Evolutionary conservation across 2,113 vertebrate species (phyloP).

Genomic region (Hyperopisus bebe): DNA sequence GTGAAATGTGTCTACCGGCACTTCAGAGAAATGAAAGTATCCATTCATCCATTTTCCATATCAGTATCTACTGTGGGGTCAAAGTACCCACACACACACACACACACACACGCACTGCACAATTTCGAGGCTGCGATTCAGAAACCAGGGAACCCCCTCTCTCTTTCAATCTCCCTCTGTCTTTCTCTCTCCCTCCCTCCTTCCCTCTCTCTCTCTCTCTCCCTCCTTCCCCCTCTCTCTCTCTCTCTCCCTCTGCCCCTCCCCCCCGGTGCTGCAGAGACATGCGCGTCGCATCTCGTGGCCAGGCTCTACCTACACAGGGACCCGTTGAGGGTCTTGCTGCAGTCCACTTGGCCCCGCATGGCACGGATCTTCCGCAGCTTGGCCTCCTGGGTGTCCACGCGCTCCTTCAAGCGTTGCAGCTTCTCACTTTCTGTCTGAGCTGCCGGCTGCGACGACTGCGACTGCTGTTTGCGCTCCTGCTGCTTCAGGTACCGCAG

Average conservation of each 20-base stretch:
- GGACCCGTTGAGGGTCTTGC: constrained; percentile 95
- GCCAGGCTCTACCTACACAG: constrained; percentile 63
- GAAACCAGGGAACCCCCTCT: not conserved
- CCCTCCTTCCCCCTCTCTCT: no score
- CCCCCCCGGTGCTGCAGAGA: no score
- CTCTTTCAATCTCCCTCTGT: not conserved
- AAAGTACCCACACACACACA: not conserved
- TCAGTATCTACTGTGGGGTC: not conserved
- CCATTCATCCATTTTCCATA: not conserved
- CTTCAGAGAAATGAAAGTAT: not conserved
- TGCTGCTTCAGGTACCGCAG: constrained; percentile 95
- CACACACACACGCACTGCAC: not conserved
- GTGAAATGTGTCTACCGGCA: not conserved
- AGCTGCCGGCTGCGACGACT: constrained; percentile 28
- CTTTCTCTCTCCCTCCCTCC: no score
- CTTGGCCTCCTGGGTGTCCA: constrained; percentile 95
- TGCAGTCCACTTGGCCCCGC: constrained; percentile 95
- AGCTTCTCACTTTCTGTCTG: constrained; percentile 91
- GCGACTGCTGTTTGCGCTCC: constrained; percentile 85
- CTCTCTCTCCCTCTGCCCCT: no score
- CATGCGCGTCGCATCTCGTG: rapidly evolving
- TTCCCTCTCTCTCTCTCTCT: no score
- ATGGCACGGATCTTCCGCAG: constrained; percentile 95
- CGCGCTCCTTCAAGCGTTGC: constrained; percentile 87
- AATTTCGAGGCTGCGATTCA: not conserved